Conservation (phyloP, 1,140 invertebrate species). For the Drosophila aff. region DNA sequence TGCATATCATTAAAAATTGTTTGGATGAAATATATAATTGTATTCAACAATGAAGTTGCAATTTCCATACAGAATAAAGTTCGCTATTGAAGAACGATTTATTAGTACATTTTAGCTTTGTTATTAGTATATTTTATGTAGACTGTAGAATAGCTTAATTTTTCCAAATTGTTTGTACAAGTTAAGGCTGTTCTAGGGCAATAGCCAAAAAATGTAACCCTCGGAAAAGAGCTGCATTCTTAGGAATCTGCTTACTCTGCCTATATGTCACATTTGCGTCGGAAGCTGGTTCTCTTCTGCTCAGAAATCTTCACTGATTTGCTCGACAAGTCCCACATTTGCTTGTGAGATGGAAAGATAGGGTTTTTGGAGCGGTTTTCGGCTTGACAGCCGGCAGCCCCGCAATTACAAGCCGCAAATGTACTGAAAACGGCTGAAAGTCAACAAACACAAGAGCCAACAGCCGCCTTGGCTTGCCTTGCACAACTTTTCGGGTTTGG, state of each 20-base stretch:
- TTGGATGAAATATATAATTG: too few species aligned
- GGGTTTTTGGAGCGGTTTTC: conserved; percentile 4
- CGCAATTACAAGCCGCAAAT: conserved; percentile 40
- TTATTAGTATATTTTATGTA: too few species aligned
- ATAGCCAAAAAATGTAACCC: too few species aligned
- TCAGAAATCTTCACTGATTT: conserved; percentile 42
- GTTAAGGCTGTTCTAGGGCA: not conserved
- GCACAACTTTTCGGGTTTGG: conserved; percentile 66
- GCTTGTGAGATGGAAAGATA: conserved; percentile 61
- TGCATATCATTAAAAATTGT: too few species aligned
- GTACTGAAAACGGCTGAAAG: conserved; percentile 26
- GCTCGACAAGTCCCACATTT: conserved; percentile 67
- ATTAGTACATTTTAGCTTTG: too few species aligned
- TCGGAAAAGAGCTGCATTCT: not conserved
- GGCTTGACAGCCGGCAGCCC: conserved; percentile 13
- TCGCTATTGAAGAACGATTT: too few species aligned
- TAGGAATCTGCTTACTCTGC: conserved; percentile 18
- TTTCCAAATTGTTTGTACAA: not conserved
- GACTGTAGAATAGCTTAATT: not conserved
- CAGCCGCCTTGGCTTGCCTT: conserved; percentile 37
- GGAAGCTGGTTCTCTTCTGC: conserved; percentile 9
- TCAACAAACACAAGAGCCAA: conserved; percentile 44
- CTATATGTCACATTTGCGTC: conserved; percentile 7
- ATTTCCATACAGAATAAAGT: too few species aligned
- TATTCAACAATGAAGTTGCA: too few species aligned